Evolutionary conservation across 2,888 invertebrate species (phyloP).

Genomic region (Diloba caeruleocephala): DNA sequence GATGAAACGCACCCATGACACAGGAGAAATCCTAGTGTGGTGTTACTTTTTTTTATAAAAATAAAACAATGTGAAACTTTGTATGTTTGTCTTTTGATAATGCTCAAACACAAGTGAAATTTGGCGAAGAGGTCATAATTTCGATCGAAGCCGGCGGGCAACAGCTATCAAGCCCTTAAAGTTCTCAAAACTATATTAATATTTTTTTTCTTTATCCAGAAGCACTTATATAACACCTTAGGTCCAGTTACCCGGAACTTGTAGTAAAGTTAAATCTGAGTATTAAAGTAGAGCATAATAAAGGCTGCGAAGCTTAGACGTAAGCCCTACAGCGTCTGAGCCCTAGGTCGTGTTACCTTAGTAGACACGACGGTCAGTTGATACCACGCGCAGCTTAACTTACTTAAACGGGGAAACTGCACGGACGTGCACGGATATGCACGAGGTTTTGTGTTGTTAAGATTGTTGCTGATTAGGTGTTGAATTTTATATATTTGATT

Average conservation of each 20-base stretch:
- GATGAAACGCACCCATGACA: too few species aligned
- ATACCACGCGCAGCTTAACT: slow-evolving; percentile 67
- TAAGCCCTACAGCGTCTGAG: slow-evolving; percentile 68
- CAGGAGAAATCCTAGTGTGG: too few species aligned
- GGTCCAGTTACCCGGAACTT: slow-evolving; percentile 48
- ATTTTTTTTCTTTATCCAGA: too few species aligned
- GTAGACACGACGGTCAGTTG: slow-evolving; percentile 72
- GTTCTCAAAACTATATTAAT: too few species aligned
- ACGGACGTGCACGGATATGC: slow-evolving; percentile 34
- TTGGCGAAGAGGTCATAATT: too few species aligned
- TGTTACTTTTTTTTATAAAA: too few species aligned
- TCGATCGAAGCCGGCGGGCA: too few species aligned
- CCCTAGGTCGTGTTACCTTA: slow-evolving; percentile 76
- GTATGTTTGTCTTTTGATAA: too few species aligned
- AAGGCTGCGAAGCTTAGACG: slow-evolving; percentile 70
- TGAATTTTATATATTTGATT: background rate
- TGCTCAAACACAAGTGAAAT: too few species aligned
- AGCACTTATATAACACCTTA: slow-evolving; percentile 9
- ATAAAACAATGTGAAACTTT: too few species aligned
- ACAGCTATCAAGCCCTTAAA: too few species aligned
- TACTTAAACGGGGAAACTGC: slow-evolving; percentile 39
- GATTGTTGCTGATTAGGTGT: slow-evolving; percentile 17
- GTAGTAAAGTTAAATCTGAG: slow-evolving; percentile 69
- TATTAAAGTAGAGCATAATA: slow-evolving; percentile 74
- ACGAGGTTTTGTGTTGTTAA: slow-evolving; percentile 9